Evolutionary conservation across 2,888 invertebrate genomes (phyloP).

Genomic region (Lymantria dispar): DNA sequence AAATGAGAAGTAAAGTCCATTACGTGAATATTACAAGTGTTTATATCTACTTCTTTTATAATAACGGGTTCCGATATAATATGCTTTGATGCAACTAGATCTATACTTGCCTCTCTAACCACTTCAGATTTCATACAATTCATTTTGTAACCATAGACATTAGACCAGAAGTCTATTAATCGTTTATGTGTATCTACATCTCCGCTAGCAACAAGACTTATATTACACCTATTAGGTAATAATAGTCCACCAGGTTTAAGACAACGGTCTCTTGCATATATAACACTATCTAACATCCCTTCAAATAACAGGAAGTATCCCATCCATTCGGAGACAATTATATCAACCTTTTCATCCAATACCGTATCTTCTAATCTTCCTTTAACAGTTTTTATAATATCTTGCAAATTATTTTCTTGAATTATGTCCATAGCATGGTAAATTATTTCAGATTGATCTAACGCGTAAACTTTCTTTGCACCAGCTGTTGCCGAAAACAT

Average conservation of each 20-base stretch:
- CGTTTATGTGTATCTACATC: conserved; percentile 88
- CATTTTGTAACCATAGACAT: conserved; percentile 98
- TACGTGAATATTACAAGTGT: conserved; percentile 86
- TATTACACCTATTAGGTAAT: conserved; percentile 92
- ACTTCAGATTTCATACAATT: conserved; percentile 93
- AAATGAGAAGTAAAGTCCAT: conserved; percentile 89
- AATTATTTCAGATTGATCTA: conserved; percentile 98
- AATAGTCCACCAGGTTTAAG: conserved; percentile 89
- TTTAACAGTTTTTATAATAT: conserved; percentile 89
- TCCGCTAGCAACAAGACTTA: conserved; percentile 90
- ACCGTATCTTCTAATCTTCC: conserved; percentile 93
- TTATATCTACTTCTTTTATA: conserved; percentile 88
- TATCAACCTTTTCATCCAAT: conserved; percentile 91
- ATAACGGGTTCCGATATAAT: conserved; percentile 86
- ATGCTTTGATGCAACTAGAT: conserved; percentile 76
- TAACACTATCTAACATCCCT: conserved; percentile 97
- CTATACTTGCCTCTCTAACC: conserved; percentile 86
- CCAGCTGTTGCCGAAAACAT: conserved; percentile 99
- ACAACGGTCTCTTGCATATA: conserved; percentile 92
- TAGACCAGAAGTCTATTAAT: conserved; percentile 93
- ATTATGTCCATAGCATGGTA: conserved; percentile 98
- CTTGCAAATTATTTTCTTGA: conserved; percentile 89
- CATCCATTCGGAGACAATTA: conserved; percentile 99
- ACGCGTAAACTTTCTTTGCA: conserved; percentile 93
- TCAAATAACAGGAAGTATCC: conserved; percentile 98